A percentile compares a stretch with the other conserved stretches of the same genome.
These are phyloP conservation scores for Rhinichthys klamathensis DNA, from an alignment of 2,113 vertebrate species.

Conservation along the genomic window DNA sequence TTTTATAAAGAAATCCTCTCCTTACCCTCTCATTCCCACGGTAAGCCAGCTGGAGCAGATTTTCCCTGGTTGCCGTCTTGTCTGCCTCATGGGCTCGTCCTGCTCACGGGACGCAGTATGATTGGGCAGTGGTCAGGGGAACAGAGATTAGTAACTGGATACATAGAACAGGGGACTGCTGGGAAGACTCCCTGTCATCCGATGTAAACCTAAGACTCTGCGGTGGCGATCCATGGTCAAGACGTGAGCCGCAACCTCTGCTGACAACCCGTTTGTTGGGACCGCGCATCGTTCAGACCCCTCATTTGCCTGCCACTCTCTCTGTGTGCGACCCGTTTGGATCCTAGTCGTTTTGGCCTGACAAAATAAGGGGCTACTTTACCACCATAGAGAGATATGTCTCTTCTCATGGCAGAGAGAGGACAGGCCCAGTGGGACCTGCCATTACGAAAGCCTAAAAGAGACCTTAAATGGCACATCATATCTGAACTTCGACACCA, in stretches of 20 bases:
- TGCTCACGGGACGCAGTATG: constrained; percentile 60
- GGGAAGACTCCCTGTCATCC: constrained; percentile 56
- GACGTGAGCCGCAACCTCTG: constrained; percentile 66
- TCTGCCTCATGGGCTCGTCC: constrained; percentile 46
- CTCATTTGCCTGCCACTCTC: constrained; percentile 71
- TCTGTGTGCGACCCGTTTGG: constrained; percentile 64
- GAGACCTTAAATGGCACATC: constrained; percentile 58
- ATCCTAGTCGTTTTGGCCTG: constrained; percentile 64
- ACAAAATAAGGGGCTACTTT: constrained; percentile 65
- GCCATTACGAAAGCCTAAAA: constrained; percentile 57
- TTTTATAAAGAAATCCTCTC: constrained; percentile 56
- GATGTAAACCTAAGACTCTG: constrained; percentile 64
- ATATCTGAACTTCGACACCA: constrained; percentile 60
- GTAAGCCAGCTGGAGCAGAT: constrained; percentile 70
- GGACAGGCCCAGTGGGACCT: constrained; percentile 54
- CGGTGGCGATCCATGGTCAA: constrained; percentile 67
- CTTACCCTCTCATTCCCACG: constrained; percentile 63
- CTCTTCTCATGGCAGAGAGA: constrained; percentile 65
- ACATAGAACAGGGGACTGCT: constrained; percentile 63
- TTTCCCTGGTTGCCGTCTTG: constrained; percentile 68
- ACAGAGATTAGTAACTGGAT: constrained; percentile 74
- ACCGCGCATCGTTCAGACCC: constrained; percentile 72
- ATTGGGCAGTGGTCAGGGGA: constrained; percentile 68
- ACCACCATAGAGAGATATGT: constrained; percentile 53
- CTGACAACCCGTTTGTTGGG: constrained; percentile 75